Evolutionary conservation across 2,888 invertebrate species (phyloP), one percentile per base, ranked within the genome.

Genomic region (Erebia aethiops): DNA sequence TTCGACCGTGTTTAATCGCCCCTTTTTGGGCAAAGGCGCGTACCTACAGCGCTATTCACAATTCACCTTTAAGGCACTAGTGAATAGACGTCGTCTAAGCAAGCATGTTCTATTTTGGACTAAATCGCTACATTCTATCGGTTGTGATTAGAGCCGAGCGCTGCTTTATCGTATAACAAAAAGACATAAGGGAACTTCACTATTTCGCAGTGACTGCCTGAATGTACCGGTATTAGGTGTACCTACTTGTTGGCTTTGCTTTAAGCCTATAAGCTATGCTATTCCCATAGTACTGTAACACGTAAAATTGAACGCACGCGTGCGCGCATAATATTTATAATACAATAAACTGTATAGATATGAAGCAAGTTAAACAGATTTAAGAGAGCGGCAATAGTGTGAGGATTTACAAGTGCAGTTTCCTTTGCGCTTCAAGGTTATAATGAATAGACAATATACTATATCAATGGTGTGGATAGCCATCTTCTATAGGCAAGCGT

Each of bases 71-170:
- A 60, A 41, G 58, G 41, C 16, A 2, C n/a, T 2, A n/a, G n/a
- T 60, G 60, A 60, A 60, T 43, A 43, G 60, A 41, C 41, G n/a
- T 26, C 60, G 16, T 41, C 9, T 13, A 43, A 60, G 43, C 60
- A 60, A 60, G 56, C 13, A 43, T 16, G 16, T 43, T 60, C 60
- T 16, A 26, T 60, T 60, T 60, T 58, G 13, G 26, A 26, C 26
- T 26, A 26, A 57, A 57, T 57, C 57, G 5, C 57, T 14, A 57
- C 14, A 14, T 58, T 58, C 57, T 60, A 60, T 60, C 41, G 14
- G 60, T 41, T 60, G 60, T 35, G 60, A 60, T 58, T 41, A 60
- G 26, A 60, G 16, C 10, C 54, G n/a, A 60, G 60, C 58, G 26
- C 10, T 60, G 16, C 41, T 60, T 41, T 60, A 57, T 54, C 18